Evolutionary conservation across 2,113 vertebrate genomes (phyloP), one percentile per base, ranked within the genome.

Genomic region (Periophthalmodon schlosseri): DNA sequence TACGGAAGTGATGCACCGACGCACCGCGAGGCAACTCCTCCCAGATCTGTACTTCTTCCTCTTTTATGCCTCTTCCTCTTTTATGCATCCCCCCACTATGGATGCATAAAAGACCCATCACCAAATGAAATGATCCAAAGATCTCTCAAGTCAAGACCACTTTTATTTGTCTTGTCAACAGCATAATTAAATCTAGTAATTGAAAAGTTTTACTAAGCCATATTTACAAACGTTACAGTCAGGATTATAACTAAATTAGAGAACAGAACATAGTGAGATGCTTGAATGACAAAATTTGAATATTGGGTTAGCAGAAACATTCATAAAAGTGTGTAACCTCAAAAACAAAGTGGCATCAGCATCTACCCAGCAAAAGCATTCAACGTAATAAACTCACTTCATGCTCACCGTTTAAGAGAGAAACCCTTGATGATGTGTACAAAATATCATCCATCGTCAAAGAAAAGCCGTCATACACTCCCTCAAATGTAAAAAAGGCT

Each of bases 101-200:
- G 36, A 39, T 6, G 36, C 36, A 39, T 39, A 39, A 44, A 44
- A 44, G 39, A 44, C 39, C 9, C 39, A 44, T 44, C 39, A 44
- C 39, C 9, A 8, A 39, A 36, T n/a, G 64, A 7, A 66, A 67
- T 10, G 60, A 60, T 47, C 28, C 39, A 50, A 60, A 49, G 23
- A 14, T 13, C n/a, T 70, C 72, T 83, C 84, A 77, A 79, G 79
- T 89, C 81, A 86, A 89, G 81, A 86, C 77, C 79, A 88, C 69
- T 78, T 93, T 93, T 93, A 93, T 93, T 93, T 85, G 84, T 80
- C 86, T 90, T 79, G 83, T 86, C 86, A 89, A 93, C 88, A 90
- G 87, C 87, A 91, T 82, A 81, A 91, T 87, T 89, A 73, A 87
- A 82, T 89, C 90, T 88, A 91, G 89, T 91, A 91, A 88, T 88